Percentiles rank a stretch among this genome's conserved stretches.
These are phyloP conservation scores for Drosophila willistoni DNA, from an alignment of 1,140 invertebrate species.

Conservation along the genomic window DNA sequence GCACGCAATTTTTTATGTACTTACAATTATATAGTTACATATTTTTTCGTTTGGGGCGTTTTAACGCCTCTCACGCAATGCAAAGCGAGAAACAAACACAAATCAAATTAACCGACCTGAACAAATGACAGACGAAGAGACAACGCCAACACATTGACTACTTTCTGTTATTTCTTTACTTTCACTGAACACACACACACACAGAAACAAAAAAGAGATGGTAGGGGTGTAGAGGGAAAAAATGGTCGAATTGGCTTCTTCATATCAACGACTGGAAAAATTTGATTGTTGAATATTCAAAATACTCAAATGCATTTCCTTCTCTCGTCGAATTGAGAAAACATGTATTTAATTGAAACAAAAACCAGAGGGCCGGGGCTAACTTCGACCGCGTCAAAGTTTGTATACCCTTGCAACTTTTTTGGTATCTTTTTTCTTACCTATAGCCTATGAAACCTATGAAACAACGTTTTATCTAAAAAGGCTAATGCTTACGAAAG, in stretches of 20 bases:
- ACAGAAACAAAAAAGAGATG: conserved; percentile 15
- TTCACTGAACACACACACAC: conserved; percentile 56
- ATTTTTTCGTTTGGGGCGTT: conserved; percentile 9
- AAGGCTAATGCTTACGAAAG: too few relatives aligned
- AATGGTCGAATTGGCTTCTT: conserved; percentile 59
- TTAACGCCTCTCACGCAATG: conserved; percentile 30
- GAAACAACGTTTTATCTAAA: too few relatives aligned
- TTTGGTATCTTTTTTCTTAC: too few relatives aligned
- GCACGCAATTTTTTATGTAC: conserved; percentile 39
- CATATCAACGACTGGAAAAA: conserved; percentile 59
- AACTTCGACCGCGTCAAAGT: too few relatives aligned
- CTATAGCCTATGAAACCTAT: too few relatives aligned
- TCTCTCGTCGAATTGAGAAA: conserved; percentile 1
- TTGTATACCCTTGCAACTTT: too few relatives aligned
- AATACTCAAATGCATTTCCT: conserved; percentile 25
- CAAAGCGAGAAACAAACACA: conserved; percentile 18
- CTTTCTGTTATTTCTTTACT: conserved; percentile 34
- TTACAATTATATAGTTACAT: conserved; percentile 15
- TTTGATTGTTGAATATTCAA: conserved; percentile 37
- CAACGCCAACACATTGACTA: conserved; percentile 8
- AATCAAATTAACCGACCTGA: conserved; percentile 46
- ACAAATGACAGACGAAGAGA: conserved; percentile 31
- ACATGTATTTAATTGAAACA: conserved; percentile 64
- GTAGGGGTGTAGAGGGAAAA: neutral
- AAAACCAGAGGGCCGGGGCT: too few relatives aligned